A percentile compares a stretch with the other conserved stretches of the same genome.
phyloP scores from a whole-genome alignment of 2,888 invertebrate genomes.

The Celastrina argiolus region DNA sequence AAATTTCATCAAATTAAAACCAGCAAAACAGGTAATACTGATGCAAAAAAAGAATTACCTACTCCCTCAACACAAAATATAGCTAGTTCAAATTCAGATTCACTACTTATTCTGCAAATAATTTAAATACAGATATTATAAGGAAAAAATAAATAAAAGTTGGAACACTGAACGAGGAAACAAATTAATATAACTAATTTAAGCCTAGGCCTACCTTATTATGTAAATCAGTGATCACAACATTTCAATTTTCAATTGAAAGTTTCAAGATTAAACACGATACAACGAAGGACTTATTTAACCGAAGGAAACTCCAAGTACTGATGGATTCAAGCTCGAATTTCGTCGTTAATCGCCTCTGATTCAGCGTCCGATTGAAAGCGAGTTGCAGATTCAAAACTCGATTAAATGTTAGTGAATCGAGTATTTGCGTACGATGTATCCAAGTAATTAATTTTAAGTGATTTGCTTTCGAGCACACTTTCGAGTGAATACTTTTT shows the following conservation, averaged over 20 bases:
- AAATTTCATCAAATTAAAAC: no score
- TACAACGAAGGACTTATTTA: slow-evolving; percentile 47
- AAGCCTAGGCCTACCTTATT: no score
- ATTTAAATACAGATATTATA: no score
- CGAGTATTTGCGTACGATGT: slow-evolving; percentile 35
- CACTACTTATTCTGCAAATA: no score
- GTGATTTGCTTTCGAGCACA: slow-evolving; percentile 15
- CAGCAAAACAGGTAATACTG: no score
- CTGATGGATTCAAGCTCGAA: slow-evolving; percentile 53
- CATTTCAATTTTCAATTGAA: slow-evolving; percentile 16
- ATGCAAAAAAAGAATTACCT: no score
- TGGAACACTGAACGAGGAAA: background rate
- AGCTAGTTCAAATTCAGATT: no score
- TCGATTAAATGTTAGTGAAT: slow-evolving; percentile 39
- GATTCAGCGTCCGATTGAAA: slow-evolving; percentile 54
- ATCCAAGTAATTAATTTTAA: slow-evolving; percentile 19
- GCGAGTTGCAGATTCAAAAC: slow-evolving; percentile 47
- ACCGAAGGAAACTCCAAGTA: slow-evolving; percentile 39
- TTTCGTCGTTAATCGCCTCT: slow-evolving; percentile 59
- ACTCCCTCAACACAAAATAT: no score
- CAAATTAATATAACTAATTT: background rate
- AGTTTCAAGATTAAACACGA: slow-evolving; percentile 39
- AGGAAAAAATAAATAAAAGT: no score
- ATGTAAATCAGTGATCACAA: background rate
- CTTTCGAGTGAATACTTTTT: background rate